Conservation (phyloP, 2,797 vertebrate genomes). For the Naso thynnoides region DNA sequence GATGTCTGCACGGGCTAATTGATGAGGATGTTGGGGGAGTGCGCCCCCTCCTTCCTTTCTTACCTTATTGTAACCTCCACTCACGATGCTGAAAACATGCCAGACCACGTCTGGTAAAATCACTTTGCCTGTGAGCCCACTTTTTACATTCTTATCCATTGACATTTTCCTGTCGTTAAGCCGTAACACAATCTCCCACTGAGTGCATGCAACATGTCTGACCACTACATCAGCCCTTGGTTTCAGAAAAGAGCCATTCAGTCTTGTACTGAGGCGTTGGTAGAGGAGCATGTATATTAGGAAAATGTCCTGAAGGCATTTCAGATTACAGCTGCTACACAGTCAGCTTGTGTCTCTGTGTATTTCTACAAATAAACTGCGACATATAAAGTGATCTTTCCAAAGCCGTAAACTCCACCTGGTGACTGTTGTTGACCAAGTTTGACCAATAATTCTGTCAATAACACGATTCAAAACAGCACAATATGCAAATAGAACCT, state of each 20-base stretch:
- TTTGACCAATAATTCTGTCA: conserved; percentile 13
- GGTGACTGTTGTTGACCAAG: conserved; percentile 22
- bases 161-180: conserved; percentile 89
- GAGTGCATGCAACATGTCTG: conserved; percentile 82
- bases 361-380: conserved; percentile 25
- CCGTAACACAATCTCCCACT: conserved; percentile 83
- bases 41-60: conserved; percentile 46
- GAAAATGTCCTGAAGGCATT: conserved; percentile 76
- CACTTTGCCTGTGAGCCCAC: conserved; percentile 82
- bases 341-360: conserved; percentile 29
- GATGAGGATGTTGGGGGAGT: conserved; percentile 40
- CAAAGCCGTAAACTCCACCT: conserved; percentile 19
- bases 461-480: not conserved
- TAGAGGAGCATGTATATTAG: conserved; percentile 68
- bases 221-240: conserved; percentile 71
- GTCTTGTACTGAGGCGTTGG: conserved; percentile 47
- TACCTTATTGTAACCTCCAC: conserved; percentile 85
- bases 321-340: conserved; percentile 51
- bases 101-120: conserved; percentile 88
- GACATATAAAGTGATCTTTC: not conserved
- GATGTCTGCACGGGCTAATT: conserved; percentile 52
- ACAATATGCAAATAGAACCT: not conserved
- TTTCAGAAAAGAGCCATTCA: conserved; percentile 51
- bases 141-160: conserved; percentile 87
- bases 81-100: conserved; percentile 81